Evolutionary conservation across 2,113 vertebrate species (phyloP).

Genomic region (Ornithorhynchus anatinus): DNA sequence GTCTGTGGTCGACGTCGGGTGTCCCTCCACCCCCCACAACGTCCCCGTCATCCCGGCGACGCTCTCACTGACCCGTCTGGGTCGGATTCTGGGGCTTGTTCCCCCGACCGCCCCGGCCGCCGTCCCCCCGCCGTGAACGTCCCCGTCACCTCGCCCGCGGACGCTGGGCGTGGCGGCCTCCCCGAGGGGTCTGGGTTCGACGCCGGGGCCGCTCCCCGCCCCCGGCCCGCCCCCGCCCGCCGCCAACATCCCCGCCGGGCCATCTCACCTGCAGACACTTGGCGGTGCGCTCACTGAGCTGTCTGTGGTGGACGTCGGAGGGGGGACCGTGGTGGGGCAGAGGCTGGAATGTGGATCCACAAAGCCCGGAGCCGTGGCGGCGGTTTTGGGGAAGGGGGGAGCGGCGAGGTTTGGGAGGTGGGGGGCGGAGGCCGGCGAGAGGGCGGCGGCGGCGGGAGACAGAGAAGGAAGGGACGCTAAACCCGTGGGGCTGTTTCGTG

Average conservation of each 20-base stretch:
- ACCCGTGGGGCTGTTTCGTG: slow-evolving; percentile 84
- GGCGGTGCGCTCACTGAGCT: slow-evolving; percentile 87
- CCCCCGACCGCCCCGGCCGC: too few species aligned
- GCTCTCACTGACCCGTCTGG: too few species aligned
- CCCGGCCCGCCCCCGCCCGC: too few species aligned
- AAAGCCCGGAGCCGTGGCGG: slow-evolving; percentile 87
- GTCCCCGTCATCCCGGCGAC: too few species aligned
- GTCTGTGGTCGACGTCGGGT: slow-evolving; percentile 76
- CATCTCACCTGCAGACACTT: slow-evolving; percentile 92
- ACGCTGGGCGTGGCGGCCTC: too few species aligned
- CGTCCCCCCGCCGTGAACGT: too few species aligned
- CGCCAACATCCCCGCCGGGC: too few species aligned
- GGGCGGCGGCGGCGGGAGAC: slow-evolving; percentile 75
- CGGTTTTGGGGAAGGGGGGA: slow-evolving; percentile 86
- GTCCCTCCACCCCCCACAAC: too few species aligned
- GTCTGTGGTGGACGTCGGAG: slow-evolving; percentile 76
- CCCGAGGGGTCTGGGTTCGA: too few species aligned
- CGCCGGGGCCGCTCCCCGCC: too few species aligned
- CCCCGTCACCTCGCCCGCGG: too few species aligned
- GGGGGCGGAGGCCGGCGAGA: slow-evolving; percentile 77
- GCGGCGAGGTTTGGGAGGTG: slow-evolving; percentile 83
- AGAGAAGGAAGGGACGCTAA: slow-evolving; percentile 83
- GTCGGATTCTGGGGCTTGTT: too few species aligned
- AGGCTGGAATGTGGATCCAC: slow-evolving; percentile 84
- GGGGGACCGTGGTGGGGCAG: slow-evolving; percentile 83